Evolutionary conservation across 2,113 vertebrate species (phyloP), one percentile per base, ranked within the genome.

Genomic region (Archilochus colubris): DNA sequence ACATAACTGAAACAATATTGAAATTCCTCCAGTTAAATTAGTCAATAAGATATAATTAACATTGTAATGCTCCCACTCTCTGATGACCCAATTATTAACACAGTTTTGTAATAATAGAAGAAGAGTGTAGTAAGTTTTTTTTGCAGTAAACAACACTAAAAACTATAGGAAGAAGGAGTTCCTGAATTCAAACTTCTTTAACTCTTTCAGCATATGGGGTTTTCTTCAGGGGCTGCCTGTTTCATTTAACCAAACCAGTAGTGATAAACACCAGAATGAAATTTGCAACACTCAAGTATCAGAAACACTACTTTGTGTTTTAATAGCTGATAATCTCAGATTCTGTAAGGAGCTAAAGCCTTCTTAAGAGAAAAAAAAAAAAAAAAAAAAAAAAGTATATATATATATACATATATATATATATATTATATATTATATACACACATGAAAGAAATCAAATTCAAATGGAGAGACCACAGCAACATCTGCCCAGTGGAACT

Each of bases 41-140:
- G 44, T 63, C 67, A 95, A 84, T 83, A 92, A 85, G 54, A 88
- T n/a, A 63, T 89, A 76, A 96, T 93, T 91, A 85, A 91, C 61
- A 87, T 40, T 51, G 14, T 6, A 95, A 78, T 69, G 62, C 50
- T 86, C 38, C 82, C 33, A 61, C 2, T 73, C 5, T 89, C 83
- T 57, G 72, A 53, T 3, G 68, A 85, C 14, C 62, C 22, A 86
- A 12, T 79, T 90, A 88, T 73, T 94, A 87, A 86, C 82, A 66
- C 3, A 81, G 3, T 40, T 55, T 87, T 70, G 25, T 51, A 72
- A 13, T 38, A 53, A 38, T 4, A 75, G 4, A 12, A 17, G 27
- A 55, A 79, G 40, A 67, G 5, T 3, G 2, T 40, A 58, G 54
- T 50, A 54, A 68, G 1, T 8, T 86, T 40, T 40, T 40, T 40